Base-by-base conservation (phyloP, 2,113 vertebrate genomes). In the Leuciscus idus region DNA sequence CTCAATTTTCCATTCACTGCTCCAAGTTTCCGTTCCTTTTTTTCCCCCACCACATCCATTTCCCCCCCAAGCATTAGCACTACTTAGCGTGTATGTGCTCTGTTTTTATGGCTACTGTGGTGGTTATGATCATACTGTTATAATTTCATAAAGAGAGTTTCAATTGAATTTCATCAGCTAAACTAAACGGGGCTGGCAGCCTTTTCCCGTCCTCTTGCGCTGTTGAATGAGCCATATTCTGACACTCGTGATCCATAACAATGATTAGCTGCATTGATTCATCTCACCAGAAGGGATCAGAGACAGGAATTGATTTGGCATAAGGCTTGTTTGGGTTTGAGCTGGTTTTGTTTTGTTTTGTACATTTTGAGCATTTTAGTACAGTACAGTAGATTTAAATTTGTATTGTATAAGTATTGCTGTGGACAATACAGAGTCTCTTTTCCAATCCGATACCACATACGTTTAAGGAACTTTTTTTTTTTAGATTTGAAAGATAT, bases 1-100 rank as follows among this genome's bases (percentile, higher is more conserved):
- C 87, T 85, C 2, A 66, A 83, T 90, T 90, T 91, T 87, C 89
- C 90, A 86, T 74, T 43, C 75, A 59, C 76, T 70, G 46, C 72
- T 92, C 87, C 86, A 90, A 89, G 83, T 88, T 92, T 91, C 89
- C 88, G 72, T 75, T 43, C 26, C 17, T 55, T 21, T 72, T 52
- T 76, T n/a, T n/a, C 30, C 52, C 52, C 81, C 8, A 15, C 76
- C 33, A 55, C 10, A 26, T 78, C 46, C 48, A 75, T 55, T 79
- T 79, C 50, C 80, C 75, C 30, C 57, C 15, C 39, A 61, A 66
- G 43, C 23, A 1, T 21, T 59, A 30, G 26, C 50, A 1, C 17
- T 50, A 17, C 3, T 76, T 30, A 52, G 23, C 0, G 12, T 43
- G 36, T 68, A 26, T 4, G 11, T 74, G 7, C 21, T 66, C 39